phyloP scores from a whole-genome alignment of 2,888 invertebrate genomes.

The Sepioteuthis lessoniana region DNA sequence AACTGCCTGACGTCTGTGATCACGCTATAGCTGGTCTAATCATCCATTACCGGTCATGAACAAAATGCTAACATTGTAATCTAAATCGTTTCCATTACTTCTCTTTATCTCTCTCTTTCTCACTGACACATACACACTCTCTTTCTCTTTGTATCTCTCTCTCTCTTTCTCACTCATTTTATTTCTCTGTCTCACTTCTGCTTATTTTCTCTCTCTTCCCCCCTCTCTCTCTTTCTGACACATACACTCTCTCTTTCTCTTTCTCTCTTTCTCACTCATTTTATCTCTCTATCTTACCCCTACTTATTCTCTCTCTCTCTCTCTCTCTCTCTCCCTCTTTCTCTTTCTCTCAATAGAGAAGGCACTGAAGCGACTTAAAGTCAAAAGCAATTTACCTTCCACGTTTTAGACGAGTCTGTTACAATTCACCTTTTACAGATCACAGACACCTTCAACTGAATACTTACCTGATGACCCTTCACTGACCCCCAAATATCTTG shows the following conservation, averaged over 20 bases:
- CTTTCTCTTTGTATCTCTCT: not conserved
- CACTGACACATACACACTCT: not conserved
- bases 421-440: not conserved
- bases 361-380: too few species aligned
- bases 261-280: too few species aligned
- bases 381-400: not conserved
- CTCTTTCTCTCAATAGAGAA: too few species aligned
- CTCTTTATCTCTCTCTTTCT: not conserved
- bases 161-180: not conserved
- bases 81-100: too few species aligned
- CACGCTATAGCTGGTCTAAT: too few species aligned
- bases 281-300: not conserved
- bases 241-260: too few species aligned
- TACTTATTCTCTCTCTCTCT: not conserved
- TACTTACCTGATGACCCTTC: not conserved
- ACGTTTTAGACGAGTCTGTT: not conserved
- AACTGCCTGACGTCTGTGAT: too few species aligned
- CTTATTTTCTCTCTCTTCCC: too few species aligned
- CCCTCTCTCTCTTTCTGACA: too few species aligned
- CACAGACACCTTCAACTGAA: not conserved
- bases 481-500: constrained; percentile 3
- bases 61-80: too few species aligned
- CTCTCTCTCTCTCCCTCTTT: too few species aligned
- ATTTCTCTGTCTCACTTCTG: not conserved
- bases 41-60: too few species aligned